These are phyloP conservation scores for Himalopsyche tibetana DNA, from an alignment of 2,888 invertebrate genomes.

Conservation along the genomic window DNA sequence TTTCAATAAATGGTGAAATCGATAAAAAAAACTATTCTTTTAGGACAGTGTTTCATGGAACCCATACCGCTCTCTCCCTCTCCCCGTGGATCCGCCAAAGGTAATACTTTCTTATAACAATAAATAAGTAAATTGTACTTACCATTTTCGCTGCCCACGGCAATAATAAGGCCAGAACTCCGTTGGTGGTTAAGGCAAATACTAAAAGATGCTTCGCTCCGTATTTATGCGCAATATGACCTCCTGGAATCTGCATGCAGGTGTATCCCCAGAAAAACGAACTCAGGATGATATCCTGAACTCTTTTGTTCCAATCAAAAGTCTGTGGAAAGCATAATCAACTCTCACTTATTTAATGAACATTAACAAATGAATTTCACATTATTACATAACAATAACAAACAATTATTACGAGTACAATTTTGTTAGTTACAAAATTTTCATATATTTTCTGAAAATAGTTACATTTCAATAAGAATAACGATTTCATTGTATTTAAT, in stretches of 20 bases:
- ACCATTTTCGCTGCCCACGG: slow-evolving; percentile 62
- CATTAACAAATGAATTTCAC: no score
- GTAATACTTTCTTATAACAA: no score
- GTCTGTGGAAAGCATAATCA: slow-evolving; percentile 52
- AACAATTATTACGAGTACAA: neutral
- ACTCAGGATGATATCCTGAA: slow-evolving; percentile 69
- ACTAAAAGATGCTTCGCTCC: slow-evolving; percentile 79
- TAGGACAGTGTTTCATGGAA: no score
- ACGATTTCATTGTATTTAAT: no score
- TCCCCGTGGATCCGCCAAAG: no score
- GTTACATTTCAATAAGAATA: no score
- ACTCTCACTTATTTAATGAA: no score
- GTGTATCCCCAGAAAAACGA: slow-evolving; percentile 72
- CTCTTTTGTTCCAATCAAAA: slow-evolving; percentile 63
- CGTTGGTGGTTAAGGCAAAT: slow-evolving; percentile 69
- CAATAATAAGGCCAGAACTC: slow-evolving; percentile 51
- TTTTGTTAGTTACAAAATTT: neutral
- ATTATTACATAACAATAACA: no score
- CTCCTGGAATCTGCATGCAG: slow-evolving; percentile 72
- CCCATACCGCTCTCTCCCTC: no score
- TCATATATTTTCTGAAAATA: no score
- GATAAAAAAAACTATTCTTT: no score
- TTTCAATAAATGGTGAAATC: no score
- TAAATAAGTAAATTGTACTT: neutral
- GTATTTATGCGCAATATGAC: slow-evolving; percentile 79